Conservation (phyloP, 2,113 vertebrate species). For the Psilopsiagon aymara region DNA sequence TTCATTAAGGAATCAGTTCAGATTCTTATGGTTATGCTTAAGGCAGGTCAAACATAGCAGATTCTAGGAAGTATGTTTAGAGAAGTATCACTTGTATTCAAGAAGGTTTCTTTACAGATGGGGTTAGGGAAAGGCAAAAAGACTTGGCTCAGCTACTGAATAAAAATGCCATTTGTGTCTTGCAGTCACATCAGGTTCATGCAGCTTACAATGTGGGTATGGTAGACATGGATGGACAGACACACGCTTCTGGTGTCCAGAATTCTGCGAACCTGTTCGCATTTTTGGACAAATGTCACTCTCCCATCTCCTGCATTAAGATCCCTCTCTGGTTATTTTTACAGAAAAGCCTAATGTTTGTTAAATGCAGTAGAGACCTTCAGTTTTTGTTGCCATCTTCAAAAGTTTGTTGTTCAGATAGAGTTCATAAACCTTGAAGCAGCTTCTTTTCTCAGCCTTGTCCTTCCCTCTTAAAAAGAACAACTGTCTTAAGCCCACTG, state of each 20-base stretch:
- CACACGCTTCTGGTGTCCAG: background rate
- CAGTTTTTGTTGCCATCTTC: background rate
- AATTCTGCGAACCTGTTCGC: background rate
- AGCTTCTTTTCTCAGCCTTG: background rate
- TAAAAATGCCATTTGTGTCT: rapidly evolving
- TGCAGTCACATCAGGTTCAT: background rate
- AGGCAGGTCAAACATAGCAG: background rate
- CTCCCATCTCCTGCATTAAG: background rate
- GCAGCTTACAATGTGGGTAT: background rate
- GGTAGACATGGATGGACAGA: background rate
- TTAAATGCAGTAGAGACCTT: background rate
- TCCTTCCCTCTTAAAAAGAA: background rate
- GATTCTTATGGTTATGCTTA: background rate
- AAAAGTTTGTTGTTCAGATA: background rate
- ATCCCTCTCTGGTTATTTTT: background rate
- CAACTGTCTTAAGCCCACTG: background rate
- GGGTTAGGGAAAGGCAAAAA: background rate
- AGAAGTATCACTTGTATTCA: background rate
- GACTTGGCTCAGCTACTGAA: background rate
- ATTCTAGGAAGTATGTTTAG: background rate
- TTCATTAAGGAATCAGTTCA: background rate
- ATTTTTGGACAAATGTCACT: background rate
- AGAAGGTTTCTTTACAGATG: background rate
- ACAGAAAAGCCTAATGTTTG: background rate
- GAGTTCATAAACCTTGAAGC: background rate